Percentiles rank a stretch among this genome's conserved stretches.
phyloP scores from a whole-genome alignment of 2,113 vertebrate species.

The Melanostigma gelatinosum region DNA sequence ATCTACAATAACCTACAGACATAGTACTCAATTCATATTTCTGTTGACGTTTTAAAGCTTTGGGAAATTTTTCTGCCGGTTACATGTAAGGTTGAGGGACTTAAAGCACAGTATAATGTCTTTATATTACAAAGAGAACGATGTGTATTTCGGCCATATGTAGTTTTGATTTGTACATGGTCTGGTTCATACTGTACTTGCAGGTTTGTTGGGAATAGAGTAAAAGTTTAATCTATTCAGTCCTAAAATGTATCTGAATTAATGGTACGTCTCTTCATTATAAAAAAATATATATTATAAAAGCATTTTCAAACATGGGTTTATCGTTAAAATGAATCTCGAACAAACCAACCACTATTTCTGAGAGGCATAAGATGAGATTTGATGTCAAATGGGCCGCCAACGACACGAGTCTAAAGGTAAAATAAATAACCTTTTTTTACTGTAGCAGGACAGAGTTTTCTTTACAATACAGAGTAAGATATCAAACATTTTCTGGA shows the following conservation, averaged over 20 bases:
- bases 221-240: background rate
- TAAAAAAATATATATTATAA: background rate
- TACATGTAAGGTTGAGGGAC: background rate
- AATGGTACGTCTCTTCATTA: background rate
- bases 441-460: background rate
- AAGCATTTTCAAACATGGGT: background rate
- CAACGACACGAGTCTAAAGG: background rate
- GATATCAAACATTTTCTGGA: background rate
- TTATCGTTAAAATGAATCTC: background rate
- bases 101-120: background rate
- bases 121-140: background rate
- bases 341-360: background rate
- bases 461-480: background rate
- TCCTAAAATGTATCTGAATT: background rate
- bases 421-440: background rate
- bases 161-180: background rate
- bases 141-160: background rate
- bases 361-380: background rate
- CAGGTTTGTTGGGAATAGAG: background rate
- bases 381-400: background rate
- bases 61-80: background rate
- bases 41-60: background rate
- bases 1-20: background rate
- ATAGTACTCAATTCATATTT: background rate
- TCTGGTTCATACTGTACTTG: background rate